Evolutionary conservation across 2,113 vertebrate species (phyloP), one percentile per base, ranked within the genome.

Genomic region (Gambusia affinis): DNA sequence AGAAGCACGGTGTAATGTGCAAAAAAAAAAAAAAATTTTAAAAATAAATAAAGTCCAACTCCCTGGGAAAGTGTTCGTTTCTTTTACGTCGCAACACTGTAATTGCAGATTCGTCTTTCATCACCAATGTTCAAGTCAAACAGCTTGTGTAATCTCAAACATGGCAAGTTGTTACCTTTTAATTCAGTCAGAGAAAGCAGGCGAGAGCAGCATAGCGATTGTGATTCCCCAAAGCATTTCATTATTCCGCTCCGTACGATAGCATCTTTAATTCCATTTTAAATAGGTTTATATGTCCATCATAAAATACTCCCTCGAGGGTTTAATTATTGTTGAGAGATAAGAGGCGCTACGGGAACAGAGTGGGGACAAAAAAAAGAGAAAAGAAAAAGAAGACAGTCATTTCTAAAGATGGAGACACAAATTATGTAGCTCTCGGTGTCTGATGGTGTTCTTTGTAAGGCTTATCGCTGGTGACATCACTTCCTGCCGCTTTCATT

Each of bases 261-360:
- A 92, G 73, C 80, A 93, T 93, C 89, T 92, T 93, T 93, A 92
- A 93, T 92, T 93, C 90, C 88, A 87, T 91, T 92, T 92, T 92
- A 91, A 93, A 93, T 87, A 91, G 91, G 87, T 92, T 91, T 89
- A 92, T 91, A 87, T 91, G 91, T 90, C 91, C 90, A 89, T 92
- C 90, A 91, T 91, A 92, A 92, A 92, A 87, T 84, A 87, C 82
- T 91, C 87, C 90, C 91, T 90, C 7, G 87, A 91, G 91, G 89
- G 89, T 91, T 93, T 91, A 92, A 91, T 93, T 91, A 93, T 88
- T 80, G 88, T 70, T 62, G 74, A 37, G 33, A 85, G 91, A 93
- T 93, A 93, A 92, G 91, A 76, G 65, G 64, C 24, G 63, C 75
- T 76, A 88, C 78, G 90, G 89, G 79, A 88, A 79, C 83, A 76